These are phyloP conservation scores for Entelurus aequoreus DNA, from an alignment of 2,113 vertebrate species.

Conservation along the genomic window DNA sequence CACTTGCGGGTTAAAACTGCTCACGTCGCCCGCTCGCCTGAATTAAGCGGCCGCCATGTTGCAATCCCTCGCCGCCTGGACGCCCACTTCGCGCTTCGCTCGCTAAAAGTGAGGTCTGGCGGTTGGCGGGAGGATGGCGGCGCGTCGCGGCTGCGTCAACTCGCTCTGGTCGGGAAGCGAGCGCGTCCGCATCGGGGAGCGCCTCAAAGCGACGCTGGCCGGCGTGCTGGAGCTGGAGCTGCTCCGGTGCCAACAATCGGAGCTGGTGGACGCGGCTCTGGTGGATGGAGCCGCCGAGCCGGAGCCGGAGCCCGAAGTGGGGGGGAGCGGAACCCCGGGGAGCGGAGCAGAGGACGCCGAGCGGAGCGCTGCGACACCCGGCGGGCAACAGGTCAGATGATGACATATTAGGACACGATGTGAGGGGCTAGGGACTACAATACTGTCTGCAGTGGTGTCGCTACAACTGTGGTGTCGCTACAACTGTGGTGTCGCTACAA, in stretches of 20 bases:
- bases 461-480: too few relatives aligned
- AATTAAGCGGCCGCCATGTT: slow-evolving; percentile 30
- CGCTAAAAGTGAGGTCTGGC: slow-evolving; percentile 21
- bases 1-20: slow-evolving; percentile 1
- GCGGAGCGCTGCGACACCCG: slow-evolving; percentile 61
- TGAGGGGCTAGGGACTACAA: too few relatives aligned
- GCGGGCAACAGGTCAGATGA: slow-evolving; percentile 77
- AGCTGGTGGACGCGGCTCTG: slow-evolving; percentile 67
- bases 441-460: too few relatives aligned
- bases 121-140: slow-evolving; percentile 62
- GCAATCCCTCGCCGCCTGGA: slow-evolving; percentile 18
- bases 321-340: slow-evolving; percentile 34
- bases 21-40: neutral
- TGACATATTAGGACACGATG: slow-evolving; percentile 10
- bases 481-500: too few relatives aligned
- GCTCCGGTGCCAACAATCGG: slow-evolving; percentile 70
- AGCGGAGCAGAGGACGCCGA: slow-evolving; percentile 41
- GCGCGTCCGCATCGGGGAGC: slow-evolving; percentile 75
- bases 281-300: slow-evolving; percentile 33
- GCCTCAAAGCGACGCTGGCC: slow-evolving; percentile 75
- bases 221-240: slow-evolving; percentile 78
- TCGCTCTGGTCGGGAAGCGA: slow-evolving; percentile 78
- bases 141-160: slow-evolving; percentile 67
- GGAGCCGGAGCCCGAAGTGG: slow-evolving; percentile 38
- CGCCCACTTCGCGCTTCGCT: slow-evolving; percentile 6